Percentiles rank a stretch among this genome's conserved stretches.
These are phyloP conservation scores for Pao palembangensis DNA, from an alignment of 2,113 vertebrate species.

Conservation along the genomic window DNA sequence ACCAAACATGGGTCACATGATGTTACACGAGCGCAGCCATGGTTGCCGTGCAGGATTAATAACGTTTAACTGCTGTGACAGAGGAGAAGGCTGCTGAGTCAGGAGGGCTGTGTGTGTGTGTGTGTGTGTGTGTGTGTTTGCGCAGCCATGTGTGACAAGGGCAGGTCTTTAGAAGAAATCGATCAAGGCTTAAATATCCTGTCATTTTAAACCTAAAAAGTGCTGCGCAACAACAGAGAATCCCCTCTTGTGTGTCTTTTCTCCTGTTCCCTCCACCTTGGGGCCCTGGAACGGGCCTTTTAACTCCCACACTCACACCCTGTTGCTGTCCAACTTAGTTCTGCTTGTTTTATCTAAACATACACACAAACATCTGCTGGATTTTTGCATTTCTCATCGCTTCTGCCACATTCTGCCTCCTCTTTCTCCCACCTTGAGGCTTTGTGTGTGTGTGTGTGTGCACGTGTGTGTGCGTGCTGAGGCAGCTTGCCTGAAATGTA, in stretches of 20 bases:
- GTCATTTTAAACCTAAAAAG: conserved; percentile 36
- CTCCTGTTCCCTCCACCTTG: conserved; percentile 16
- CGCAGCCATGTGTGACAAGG: conserved; percentile 26
- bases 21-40: conserved; percentile 16
- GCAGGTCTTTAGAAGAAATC: conserved; percentile 30
- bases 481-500: conserved; percentile 40
- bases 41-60: conserved; percentile 32
- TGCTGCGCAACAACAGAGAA: conserved; percentile 6
- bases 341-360: conserved; percentile 21
- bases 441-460: too few relatives aligned
- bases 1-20: neutral
- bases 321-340: conserved; percentile 2
- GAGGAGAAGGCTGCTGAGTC: conserved; percentile 49
- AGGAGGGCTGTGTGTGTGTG: conserved; percentile 8
- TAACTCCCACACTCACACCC: conserved; percentile 47
- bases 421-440: conserved; percentile 23
- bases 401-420: conserved; percentile 12
- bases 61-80: conserved; percentile 43
- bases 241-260: conserved; percentile 1
- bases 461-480: conserved; percentile 4
- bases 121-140: too few relatives aligned
- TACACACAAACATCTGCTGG: conserved; percentile 11
- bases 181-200: conserved; percentile 44
- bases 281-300: conserved; percentile 33
- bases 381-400: conserved; percentile 8